Conservation (phyloP, 2,113 vertebrate genomes). For the Cinclus cinclus region DNA sequence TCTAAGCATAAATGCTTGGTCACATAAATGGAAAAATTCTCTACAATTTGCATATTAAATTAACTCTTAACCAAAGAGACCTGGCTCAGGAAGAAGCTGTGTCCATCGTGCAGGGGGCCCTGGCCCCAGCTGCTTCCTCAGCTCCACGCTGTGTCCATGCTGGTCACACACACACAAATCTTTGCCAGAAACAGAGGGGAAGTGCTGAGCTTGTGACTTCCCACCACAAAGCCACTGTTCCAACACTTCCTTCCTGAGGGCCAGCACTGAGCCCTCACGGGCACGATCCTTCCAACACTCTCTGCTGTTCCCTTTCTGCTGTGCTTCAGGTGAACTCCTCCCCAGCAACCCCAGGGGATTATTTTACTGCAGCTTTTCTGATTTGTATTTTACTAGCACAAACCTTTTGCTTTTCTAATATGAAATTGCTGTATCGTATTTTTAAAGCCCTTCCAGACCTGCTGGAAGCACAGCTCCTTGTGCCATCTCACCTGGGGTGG, state of each 20-base stretch:
- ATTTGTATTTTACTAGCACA: neutral
- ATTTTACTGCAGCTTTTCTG: neutral
- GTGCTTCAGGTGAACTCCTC: neutral
- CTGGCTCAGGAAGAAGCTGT: neutral
- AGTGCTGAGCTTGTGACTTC: neutral
- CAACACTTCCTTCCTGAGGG: neutral
- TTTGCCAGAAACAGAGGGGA: neutral
- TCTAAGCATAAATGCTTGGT: neutral
- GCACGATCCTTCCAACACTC: accelerated
- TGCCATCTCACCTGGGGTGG: neutral
- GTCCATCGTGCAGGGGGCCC: neutral
- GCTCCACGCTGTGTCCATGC: accelerated
- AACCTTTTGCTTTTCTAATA: neutral
- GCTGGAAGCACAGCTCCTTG: neutral
- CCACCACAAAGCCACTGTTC: neutral
- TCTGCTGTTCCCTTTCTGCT: neutral
- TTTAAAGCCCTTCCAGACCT: neutral
- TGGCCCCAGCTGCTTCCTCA: accelerated
- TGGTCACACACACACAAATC: neutral
- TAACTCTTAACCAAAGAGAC: neutral
- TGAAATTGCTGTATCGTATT: neutral
- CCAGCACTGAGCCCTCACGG: accelerated
- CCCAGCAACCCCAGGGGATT: neutral
- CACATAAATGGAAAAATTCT: neutral
- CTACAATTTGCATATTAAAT: neutral